Base-by-base conservation (phyloP, 1,140 invertebrate species). In the Anoplolepis gracilipes region DNA sequence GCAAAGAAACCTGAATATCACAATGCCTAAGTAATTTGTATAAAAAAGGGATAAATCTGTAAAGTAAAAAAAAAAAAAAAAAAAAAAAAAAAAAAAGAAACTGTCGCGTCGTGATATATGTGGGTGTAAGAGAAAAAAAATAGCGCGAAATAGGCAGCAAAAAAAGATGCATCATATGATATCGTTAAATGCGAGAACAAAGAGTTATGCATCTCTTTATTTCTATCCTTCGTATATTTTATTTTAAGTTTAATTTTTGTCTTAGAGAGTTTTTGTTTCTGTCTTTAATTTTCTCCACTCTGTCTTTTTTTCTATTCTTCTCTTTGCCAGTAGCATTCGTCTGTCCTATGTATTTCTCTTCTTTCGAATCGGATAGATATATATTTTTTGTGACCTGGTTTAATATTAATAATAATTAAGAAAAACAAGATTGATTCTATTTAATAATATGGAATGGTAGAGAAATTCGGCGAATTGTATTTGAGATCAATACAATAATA, bases 321-420 rank as follows among this genome's bases (percentile, higher is more conserved):
- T 76, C 70, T 69, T 8, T 42, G 39, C 36, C 36, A 7, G 36
- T 42, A 16, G 13, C 65, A 59, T 72, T 57, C 16, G 33, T 57
- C 36, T 72, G 25, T 81, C 53, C 53, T 25, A 8, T 36, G 25
- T 59, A 81, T 57, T 78, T 73, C 16, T 49, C 55, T 87, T 79
- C 70, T 53, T 67, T 61, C 59, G 46, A 90, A 28, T 75, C 42
- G 73, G 46, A 46, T 84, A 84, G 72, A 53, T 89, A 67, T 91
- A 92, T 62, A 87, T 42, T 92, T 91, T 90, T 89, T 90, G 91
- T 92, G 92, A 93, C 88, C 90, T 92, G 92, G 88, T 91, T 92
- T 91, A 90, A 90, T 91, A 55, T 91, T 88, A 92, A 84, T 89
- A 86, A 90, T 91, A 70, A 69, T 82, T 90, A 89, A 88, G 85